phyloP scores from a whole-genome alignment of 2,113 vertebrate species.

The Marmota monax region DNA sequence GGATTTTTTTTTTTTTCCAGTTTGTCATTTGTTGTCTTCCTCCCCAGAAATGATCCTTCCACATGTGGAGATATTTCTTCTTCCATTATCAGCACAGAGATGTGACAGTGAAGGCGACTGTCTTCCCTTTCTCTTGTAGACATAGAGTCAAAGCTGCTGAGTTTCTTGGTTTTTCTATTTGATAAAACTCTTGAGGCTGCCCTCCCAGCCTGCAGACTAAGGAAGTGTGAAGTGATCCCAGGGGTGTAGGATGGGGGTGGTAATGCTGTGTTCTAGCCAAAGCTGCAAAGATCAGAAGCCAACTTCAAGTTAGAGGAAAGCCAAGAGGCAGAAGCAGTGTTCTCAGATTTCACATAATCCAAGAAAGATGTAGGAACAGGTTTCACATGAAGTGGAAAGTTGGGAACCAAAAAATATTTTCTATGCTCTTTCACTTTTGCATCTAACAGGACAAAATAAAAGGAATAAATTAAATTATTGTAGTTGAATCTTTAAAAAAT shows the following conservation, averaged over 20 bases:
- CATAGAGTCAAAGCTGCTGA: not conserved
- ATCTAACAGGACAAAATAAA: conserved; percentile 28
- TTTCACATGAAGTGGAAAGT: not conserved
- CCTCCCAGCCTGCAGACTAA: not conserved
- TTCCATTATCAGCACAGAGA: not conserved
- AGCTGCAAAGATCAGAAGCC: not conserved
- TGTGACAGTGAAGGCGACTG: not conserved
- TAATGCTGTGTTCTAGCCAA: not conserved
- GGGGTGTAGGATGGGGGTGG: too few relatives aligned
- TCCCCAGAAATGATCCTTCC: not conserved
- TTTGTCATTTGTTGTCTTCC: not conserved
- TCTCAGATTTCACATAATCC: not conserved
- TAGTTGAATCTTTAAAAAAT: not conserved
- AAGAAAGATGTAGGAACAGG: not conserved
- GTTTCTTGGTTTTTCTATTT: not conserved
- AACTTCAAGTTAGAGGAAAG: not conserved
- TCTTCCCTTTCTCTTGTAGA: not conserved
- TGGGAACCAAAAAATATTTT: not conserved
- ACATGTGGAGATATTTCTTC: not conserved
- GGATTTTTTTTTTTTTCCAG: not conserved
- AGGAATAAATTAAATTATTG: not conserved
- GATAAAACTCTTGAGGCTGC: not conserved
- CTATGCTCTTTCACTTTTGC: conserved; percentile 7
- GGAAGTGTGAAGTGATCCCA: not conserved
- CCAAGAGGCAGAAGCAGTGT: not conserved